Base-by-base conservation (phyloP, 2,888 invertebrate species). In the Polia nebulosa region DNA sequence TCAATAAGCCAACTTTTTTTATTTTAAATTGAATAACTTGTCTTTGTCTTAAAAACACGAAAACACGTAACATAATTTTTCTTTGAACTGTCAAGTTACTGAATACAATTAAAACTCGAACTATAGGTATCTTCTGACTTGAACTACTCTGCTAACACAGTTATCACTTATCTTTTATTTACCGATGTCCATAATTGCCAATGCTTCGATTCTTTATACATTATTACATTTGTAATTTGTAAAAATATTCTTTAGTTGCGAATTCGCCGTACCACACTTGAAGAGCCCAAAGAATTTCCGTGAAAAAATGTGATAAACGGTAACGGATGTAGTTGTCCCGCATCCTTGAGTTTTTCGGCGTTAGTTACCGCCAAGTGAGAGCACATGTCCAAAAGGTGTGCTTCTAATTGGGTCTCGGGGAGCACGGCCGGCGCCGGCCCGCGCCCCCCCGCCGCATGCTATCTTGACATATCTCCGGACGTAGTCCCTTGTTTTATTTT, bases 361-460 rank as follows among this genome's bases (percentile, higher is more conserved):
- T 91, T 92, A 92, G 93, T 93, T 93, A 91, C 92, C 90, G 86
- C 89, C 91, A 88, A 91, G 90, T 87, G 90, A 91, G 90, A 93
- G 94, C 95, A 95, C 94, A 94, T 95, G 95, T 94, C 94, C 92
- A 91, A 95, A 95, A 95, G 95, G 95, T 95, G 95, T 95, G 94
- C 90, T 90, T 93, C 95, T 96, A 96, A 96, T 96, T 96, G 96
- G 95, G 94, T 91, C 92, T 90, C 89, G 89, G 88, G 89, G 90
- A 87, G 88, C 83, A 82, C 85, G 88, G 83, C 88, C 92, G 93
- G 91, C 92, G 93, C 93, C 90, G 86, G 87, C 86, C 88, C 84
- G 84, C 87, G 87, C 93, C 92, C 93, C 84, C 92, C 93, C 92
- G 92, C 91, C 91, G 93, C 90, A 91, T 89, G 86, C 93, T 95